These are phyloP conservation scores for Entomyzon cyanotis DNA, from an alignment of 2,113 vertebrate genomes.

Conservation along the genomic window DNA sequence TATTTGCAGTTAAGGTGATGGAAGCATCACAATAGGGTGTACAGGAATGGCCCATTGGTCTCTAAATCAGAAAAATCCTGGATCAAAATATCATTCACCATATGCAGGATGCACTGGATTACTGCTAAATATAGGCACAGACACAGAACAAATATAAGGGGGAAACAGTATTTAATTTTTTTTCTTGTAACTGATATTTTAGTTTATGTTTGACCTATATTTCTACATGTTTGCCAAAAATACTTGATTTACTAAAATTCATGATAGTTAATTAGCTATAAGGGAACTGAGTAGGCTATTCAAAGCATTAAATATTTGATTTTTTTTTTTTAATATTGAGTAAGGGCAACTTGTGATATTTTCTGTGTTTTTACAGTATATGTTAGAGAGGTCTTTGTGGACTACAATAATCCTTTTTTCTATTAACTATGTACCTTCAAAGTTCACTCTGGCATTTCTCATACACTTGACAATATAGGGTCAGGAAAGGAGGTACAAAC, in stretches of 20 bases:
- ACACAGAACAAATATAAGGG: not conserved
- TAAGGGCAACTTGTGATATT: constrained; percentile 36
- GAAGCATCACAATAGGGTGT: not conserved
- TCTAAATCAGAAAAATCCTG: not conserved
- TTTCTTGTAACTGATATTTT: not conserved
- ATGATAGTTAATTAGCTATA: not conserved
- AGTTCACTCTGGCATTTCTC: constrained; percentile 59
- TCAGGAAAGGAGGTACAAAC: not conserved
- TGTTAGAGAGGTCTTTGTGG: constrained; percentile 14
- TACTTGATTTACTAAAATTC: not conserved
- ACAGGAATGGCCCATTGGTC: not conserved
- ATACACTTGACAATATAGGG: not conserved
- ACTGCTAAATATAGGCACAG: not conserved
- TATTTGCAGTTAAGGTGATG: not conserved
- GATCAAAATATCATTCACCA: not conserved
- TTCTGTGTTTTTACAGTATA: constrained; percentile 26
- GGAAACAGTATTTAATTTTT: not conserved
- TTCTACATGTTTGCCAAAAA: not conserved
- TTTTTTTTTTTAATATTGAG: not conserved
- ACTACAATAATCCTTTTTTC: constrained; percentile 33
- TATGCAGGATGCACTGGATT: not conserved
- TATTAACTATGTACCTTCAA: constrained; percentile 31
- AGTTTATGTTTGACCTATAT: not conserved
- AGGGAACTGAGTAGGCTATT: not conserved
- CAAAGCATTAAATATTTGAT: not conserved